Evolutionary conservation across 2,113 vertebrate genomes (phyloP).

Genomic region (Ia io): DNA sequence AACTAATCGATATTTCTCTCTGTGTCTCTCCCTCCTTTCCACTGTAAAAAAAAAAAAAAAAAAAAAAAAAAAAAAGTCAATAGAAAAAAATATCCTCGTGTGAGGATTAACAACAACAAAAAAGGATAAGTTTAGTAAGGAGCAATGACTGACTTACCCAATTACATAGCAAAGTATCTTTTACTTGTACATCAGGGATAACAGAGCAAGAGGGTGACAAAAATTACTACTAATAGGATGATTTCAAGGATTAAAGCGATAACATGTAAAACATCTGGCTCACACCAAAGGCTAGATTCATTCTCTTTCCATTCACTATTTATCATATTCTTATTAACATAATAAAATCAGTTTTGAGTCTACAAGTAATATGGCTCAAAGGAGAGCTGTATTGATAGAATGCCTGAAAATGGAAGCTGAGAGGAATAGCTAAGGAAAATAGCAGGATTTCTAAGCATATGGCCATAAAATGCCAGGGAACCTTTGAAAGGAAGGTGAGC

Average conservation of each 20-base stretch:
- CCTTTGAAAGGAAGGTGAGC: not conserved
- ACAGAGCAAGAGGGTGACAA: not conserved
- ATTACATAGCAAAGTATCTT: not conserved
- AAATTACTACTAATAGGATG: not conserved
- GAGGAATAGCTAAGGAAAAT: not conserved
- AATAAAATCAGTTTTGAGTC: not conserved
- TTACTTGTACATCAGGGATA: not conserved
- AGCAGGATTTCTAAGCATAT: not conserved
- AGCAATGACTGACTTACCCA: not conserved
- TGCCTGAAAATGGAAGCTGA: not conserved
- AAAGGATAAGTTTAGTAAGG: not conserved
- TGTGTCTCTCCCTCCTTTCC: too few relatives aligned
- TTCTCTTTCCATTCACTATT: not conserved
- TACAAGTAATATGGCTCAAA: not conserved
- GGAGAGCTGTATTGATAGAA: not conserved
- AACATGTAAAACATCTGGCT: not conserved
- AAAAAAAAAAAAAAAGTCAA: too few relatives aligned
- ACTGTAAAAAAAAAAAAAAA: too few relatives aligned
- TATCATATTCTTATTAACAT: not conserved
- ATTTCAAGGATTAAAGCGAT: not conserved
- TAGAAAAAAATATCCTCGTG: too few relatives aligned
- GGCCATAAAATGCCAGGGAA: not conserved
- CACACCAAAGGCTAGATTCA: not conserved
- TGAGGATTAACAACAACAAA: too few relatives aligned
- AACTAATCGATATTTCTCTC: too few relatives aligned